phyloP scores from a whole-genome alignment of 1,140 invertebrate genomes.

The Cecropterus lyciades region DNA sequence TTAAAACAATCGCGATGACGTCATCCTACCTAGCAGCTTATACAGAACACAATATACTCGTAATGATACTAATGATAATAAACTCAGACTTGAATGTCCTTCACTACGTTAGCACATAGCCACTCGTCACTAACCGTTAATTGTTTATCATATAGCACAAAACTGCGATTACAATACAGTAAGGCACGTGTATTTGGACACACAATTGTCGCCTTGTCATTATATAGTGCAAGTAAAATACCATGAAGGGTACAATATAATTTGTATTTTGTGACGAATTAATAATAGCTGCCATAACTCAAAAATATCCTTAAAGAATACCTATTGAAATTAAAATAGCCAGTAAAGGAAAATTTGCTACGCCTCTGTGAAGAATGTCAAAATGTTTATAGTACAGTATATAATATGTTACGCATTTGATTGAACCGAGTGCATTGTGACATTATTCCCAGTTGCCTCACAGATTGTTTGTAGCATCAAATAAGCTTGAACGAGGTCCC shows the following conservation, averaged over 20 bases:
- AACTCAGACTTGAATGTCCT: constrained; percentile 10
- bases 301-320: too few species aligned
- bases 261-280: too few species aligned
- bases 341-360: too few species aligned
- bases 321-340: too few species aligned
- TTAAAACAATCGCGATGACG: constrained; percentile 34
- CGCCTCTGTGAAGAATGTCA: too few species aligned
- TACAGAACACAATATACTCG: constrained; percentile 14
- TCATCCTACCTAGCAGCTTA: background rate
- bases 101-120: constrained; percentile 10
- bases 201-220: background rate
- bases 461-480: background rate
- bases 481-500: constrained; percentile 5
- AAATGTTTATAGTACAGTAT: too few species aligned
- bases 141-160: constrained; percentile 2
- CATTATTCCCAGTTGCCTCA: background rate
- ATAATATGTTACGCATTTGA: too few species aligned
- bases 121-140: constrained; percentile 23
- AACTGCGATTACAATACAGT: constrained; percentile 6
- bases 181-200: background rate
- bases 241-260: background rate
- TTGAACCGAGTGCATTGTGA: background rate
- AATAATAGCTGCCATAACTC: too few species aligned
- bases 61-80: constrained; percentile 15
- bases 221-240: background rate